Base-by-base conservation (phyloP, 1,140 invertebrate species). In the Drosophila punjabiensis region DNA sequence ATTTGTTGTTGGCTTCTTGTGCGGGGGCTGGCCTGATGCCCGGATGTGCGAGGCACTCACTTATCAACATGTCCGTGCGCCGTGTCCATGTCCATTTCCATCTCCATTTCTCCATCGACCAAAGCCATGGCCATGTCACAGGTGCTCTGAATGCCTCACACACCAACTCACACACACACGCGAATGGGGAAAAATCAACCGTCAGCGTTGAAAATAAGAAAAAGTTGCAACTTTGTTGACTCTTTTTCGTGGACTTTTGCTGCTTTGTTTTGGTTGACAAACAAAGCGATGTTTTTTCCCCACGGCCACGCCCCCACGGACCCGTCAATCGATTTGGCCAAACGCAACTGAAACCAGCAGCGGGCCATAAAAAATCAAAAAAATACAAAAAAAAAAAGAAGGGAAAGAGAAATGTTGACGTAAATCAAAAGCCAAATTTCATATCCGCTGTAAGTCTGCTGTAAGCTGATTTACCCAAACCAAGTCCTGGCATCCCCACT, bases 371-470 rank as follows among this genome's bases (percentile, higher is more conserved):
- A 50, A 52, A 50, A 50, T 9, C 1, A 11, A 11, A n/a, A 55
- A 11, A 24, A 24, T 24, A 24, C 24, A 24, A 24, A 35, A 32
- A 18, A 5, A 11, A 1, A 7, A 18, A n/a, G 18, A 24, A 37
- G 10, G 18, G 16, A 14, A 56, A 16, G 18, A 20, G 76, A 87
- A 87, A 78, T 61, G 78, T 86, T 91, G 86, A 90, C 87, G 86
- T 90, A 90, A 90, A 90, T 90, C 86, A 90, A 90, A 90, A 90
- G 86, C 87, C 86, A 90, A 79, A 90, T 90, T 90, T 91, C 87
- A 91, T 90, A 90, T 90, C 86, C 86, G 86, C 61, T 90, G 86
- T 90, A 90, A 90, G 86, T 90, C 86, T 86, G 76, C 82, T 90
- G 87, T 90, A 89, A 89, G 86, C 86, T 89, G 82, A 80, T 88